Percentiles rank a stretch among this genome's conserved stretches.
Evolutionary conservation across 2,888 invertebrate species (phyloP).

Genomic region (Tipula lateralis): DNA sequence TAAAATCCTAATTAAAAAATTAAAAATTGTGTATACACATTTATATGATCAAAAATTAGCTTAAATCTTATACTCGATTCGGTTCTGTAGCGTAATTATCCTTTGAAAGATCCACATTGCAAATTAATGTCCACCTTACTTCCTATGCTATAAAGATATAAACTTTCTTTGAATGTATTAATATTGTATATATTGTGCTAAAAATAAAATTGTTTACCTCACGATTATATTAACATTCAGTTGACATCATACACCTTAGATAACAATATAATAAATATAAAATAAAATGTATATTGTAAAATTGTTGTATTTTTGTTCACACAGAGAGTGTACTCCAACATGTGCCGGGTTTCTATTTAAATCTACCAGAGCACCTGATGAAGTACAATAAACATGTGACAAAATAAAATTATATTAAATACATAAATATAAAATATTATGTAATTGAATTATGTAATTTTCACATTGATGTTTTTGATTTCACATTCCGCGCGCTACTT

Average conservation of each 20-base stretch:
- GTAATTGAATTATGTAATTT: neutral
- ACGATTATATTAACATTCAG: neutral
- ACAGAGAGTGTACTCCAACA: conserved; percentile 98
- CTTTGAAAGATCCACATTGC: no score
- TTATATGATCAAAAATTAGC: no score
- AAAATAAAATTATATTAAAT: conserved; percentile 45
- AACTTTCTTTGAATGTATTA: no score
- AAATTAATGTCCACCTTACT: no score
- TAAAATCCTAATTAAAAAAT: no score
- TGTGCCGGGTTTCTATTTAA: conserved; percentile 80
- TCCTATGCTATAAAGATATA: no score
- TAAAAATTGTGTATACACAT: no score
- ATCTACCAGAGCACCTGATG: conserved; percentile 98
- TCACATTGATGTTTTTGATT: conserved; percentile 40
- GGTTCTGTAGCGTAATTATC: no score
- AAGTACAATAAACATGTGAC: conserved; percentile 98
- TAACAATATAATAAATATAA: neutral
- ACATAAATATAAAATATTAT: neutral
- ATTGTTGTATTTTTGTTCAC: conserved; percentile 53
- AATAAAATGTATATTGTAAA: neutral
- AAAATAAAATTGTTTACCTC: neutral
- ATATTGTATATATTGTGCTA: neutral
- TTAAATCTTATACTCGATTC: no score
- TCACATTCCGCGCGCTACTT: conserved; percentile 91
- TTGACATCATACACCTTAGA: neutral